A percentile compares a stretch with the other conserved stretches of the same genome.
phyloP scores from a whole-genome alignment of 2,888 invertebrate genomes.

The Keiferia lycopersicella region DNA sequence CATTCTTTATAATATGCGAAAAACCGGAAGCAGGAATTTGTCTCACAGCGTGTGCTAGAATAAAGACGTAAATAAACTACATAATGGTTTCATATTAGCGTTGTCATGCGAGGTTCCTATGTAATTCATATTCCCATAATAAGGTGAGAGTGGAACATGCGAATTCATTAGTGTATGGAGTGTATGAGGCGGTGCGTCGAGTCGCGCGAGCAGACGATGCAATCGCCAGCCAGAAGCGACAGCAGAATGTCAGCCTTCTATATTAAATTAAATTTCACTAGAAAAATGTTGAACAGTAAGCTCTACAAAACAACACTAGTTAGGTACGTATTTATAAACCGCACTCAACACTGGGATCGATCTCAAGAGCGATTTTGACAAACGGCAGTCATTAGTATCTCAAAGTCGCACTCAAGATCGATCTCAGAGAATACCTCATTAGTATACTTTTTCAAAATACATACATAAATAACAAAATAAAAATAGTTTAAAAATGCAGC shows the following conservation, averaged over 20 bases:
- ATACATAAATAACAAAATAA: no score
- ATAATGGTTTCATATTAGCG: constrained; percentile 28
- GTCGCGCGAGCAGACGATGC: constrained; percentile 59
- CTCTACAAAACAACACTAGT: no score
- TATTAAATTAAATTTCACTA: no score
- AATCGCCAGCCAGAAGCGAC: constrained; percentile 49
- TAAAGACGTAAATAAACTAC: constrained; percentile 14
- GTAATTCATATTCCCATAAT: constrained; percentile 50
- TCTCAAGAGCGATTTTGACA: no score
- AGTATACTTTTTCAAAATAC: no score
- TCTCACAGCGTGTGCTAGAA: constrained; percentile 16
- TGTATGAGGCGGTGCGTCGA: constrained; percentile 46
- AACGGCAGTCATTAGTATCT: no score
- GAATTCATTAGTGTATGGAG: constrained; percentile 51
- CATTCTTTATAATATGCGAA: neutral
- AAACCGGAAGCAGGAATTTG: constrained; percentile 11
- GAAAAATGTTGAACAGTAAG: no score
- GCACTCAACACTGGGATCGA: no score
- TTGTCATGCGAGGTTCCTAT: constrained; percentile 21
- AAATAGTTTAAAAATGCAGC: no score
- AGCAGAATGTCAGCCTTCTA: constrained; percentile 29
- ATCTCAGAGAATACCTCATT: no score
- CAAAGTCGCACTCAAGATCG: no score
- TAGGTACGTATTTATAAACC: no score
- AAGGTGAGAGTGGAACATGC: constrained; percentile 53